Base-by-base conservation (phyloP, 2,888 invertebrate species). In the Pseudococcus longispinus region DNA sequence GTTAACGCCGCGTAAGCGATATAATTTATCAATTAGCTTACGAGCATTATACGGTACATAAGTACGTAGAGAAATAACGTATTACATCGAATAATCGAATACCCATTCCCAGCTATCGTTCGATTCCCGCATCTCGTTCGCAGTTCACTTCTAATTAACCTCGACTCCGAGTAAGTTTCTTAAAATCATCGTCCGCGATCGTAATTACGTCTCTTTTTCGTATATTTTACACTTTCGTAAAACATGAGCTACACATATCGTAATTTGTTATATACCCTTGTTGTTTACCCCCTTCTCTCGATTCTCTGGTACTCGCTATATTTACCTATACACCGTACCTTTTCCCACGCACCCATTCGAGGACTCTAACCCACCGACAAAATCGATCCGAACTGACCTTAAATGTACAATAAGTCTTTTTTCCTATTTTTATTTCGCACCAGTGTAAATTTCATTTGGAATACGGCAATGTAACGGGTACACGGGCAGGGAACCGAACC, bases 1-100 rank as follows among this genome's bases (percentile, higher is more conserved):
- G 29, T 74, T 74, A 51, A 51, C 74, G 74, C 74, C 74, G 32
- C 74, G 74, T 74, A 74, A 74, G 74, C 74, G 74, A 74, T 74
- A 37, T 74, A 32, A 74, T 74, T 74, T 74, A 74, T 74, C 37
- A 74, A 74, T 74, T 32, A n/a, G 29, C 74, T 74, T 8, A 23
- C 23, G 11, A 18, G 74, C 5, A 32, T 74, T n/a, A 74, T 37
- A 51, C n/a, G 6, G n/a, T 46, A 46, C 44, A 3, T 46, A 46
- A n/a, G n/a, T 51, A n/a, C 51, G 5, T 51, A 51, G 4, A 15
- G 44, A 46, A 46, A 46, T 46, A 46, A 3, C 5, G 13, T 46
- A 46, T 46, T 46, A 46, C 13, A 46, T 46, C 44, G 44, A 46
- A 15, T 13, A 15, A 13, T 15, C 15, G 13, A 46, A 46, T 46